Evolutionary conservation across 1,140 invertebrate genomes (phyloP).

Genomic region (Drosophila kikkawai): DNA sequence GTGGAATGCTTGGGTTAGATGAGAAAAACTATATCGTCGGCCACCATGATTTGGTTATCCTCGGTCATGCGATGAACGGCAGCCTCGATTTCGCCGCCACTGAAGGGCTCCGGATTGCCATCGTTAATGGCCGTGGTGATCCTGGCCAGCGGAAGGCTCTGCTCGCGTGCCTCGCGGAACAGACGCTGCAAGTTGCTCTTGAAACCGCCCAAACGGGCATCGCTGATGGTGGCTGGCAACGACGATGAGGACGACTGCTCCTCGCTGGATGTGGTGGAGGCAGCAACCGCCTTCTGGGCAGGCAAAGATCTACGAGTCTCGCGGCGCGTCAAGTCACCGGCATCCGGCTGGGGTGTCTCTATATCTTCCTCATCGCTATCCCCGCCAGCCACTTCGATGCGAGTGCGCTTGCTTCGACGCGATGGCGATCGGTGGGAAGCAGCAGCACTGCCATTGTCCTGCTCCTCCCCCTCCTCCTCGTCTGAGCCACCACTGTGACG

Average conservation of each 20-base stretch:
- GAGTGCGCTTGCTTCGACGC: slow-evolving; percentile 67
- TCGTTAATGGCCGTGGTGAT: slow-evolving; percentile 88
- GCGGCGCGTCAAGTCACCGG: slow-evolving; percentile 75
- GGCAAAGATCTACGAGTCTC: slow-evolving; percentile 70
- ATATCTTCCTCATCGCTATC: slow-evolving; percentile 81
- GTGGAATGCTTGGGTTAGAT: slow-evolving; percentile 87
- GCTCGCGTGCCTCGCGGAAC: slow-evolving; percentile 90
- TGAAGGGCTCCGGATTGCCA: slow-evolving; percentile 88
- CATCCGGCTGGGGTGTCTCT: slow-evolving; percentile 75
- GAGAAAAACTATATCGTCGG: slow-evolving; percentile 94
- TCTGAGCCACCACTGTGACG: slow-evolving; percentile 84
- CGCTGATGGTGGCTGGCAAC: slow-evolving; percentile 48
- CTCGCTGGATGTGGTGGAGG: slow-evolving; percentile 4
- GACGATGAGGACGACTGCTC: slow-evolving; percentile 14
- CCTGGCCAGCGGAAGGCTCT: slow-evolving; percentile 88
- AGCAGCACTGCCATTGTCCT: neutral
- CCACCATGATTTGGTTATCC: slow-evolving; percentile 96
- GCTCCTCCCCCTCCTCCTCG: slow-evolving; percentile 79
- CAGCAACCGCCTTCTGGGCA: neutral
- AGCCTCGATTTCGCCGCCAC: slow-evolving; percentile 90
- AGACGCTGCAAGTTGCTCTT: slow-evolving; percentile 88
- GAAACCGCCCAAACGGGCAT: slow-evolving; percentile 86
- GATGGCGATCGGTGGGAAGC: slow-evolving; percentile 46
- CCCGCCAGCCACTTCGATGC: slow-evolving; percentile 76
- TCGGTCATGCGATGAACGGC: slow-evolving; percentile 94